These are phyloP conservation scores for Caenorhabditis sp. DNA, from an alignment of 2,888 invertebrate species.

Conservation along the genomic window DNA sequence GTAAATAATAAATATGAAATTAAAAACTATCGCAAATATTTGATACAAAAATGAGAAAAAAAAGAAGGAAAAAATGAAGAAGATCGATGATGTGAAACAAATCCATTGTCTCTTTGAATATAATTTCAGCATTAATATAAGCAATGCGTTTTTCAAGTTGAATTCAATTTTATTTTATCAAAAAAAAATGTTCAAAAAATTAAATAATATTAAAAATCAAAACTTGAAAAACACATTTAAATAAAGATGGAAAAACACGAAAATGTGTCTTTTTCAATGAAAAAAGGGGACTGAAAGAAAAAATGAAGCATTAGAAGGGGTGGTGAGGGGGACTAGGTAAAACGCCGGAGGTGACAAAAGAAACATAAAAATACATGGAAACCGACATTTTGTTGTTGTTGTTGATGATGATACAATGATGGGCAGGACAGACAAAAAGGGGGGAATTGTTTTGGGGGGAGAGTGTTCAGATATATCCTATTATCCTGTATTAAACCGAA, in stretches of 20 bases:
- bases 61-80: constrained; percentile 20
- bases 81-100: constrained; percentile 11
- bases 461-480: constrained; percentile 9
- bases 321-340: constrained; percentile 5
- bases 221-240: constrained; percentile 1
- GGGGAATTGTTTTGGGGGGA: not conserved
- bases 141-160: constrained; percentile 1
- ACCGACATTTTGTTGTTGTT: constrained; percentile 27
- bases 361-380: constrained; percentile 9
- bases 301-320: constrained; percentile 3
- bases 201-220: constrained; percentile 1
- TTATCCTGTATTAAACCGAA: constrained; percentile 8
- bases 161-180: constrained; percentile 28
- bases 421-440: constrained; percentile 31
- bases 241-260: constrained; percentile 15
- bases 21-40: constrained; percentile 43
- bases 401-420: constrained; percentile 4
- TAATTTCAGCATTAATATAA: constrained; percentile 10
- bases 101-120: not conserved
- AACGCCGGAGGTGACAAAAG: constrained; percentile 4
- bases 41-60: constrained; percentile 25
- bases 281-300: constrained; percentile 6
- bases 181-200: constrained; percentile 13
- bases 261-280: constrained; percentile 27
- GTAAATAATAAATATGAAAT: constrained; percentile 46